Evolutionary conservation across 2,797 vertebrate species (phyloP).

Genomic region (Squalus acanthias): DNA sequence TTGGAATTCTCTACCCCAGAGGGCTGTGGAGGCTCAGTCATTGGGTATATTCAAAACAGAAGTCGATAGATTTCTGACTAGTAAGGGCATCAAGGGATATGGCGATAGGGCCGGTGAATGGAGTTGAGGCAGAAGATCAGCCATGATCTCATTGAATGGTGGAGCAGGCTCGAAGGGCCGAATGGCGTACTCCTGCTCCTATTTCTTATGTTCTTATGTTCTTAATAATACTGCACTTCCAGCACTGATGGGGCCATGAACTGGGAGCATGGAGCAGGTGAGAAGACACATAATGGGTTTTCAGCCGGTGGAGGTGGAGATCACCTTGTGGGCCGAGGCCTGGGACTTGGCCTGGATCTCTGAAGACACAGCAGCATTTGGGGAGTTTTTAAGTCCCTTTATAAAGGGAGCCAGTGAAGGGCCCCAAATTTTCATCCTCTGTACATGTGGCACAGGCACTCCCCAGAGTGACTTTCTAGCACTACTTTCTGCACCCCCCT

Average conservation of each 20-base stretch:
- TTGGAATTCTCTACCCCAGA: too few species aligned
- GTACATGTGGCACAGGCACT: neutral
- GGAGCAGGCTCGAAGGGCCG: too few species aligned
- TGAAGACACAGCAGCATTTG: neutral
- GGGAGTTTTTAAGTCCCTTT: too few species aligned
- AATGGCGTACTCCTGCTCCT: too few species aligned
- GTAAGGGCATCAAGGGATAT: too few species aligned
- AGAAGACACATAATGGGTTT: neutral
- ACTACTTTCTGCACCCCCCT: neutral
- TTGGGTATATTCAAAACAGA: too few species aligned
- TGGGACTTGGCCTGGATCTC: neutral
- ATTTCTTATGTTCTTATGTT: too few species aligned
- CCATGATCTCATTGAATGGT: too few species aligned
- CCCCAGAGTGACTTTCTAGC: neutral
- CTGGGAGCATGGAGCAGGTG: neutral
- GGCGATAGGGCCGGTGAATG: too few species aligned
- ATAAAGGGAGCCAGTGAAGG: neutral
- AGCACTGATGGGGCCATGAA: neutral
- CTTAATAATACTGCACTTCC: neutral
- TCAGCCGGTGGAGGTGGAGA: neutral
- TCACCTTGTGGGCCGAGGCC: neutral
- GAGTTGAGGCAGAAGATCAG: too few species aligned
- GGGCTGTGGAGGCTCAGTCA: too few species aligned
- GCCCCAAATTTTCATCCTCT: neutral
- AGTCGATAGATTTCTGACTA: too few species aligned